phyloP scores from a whole-genome alignment of 2,888 invertebrate genomes.

The Mylabris sibirica region DNA sequence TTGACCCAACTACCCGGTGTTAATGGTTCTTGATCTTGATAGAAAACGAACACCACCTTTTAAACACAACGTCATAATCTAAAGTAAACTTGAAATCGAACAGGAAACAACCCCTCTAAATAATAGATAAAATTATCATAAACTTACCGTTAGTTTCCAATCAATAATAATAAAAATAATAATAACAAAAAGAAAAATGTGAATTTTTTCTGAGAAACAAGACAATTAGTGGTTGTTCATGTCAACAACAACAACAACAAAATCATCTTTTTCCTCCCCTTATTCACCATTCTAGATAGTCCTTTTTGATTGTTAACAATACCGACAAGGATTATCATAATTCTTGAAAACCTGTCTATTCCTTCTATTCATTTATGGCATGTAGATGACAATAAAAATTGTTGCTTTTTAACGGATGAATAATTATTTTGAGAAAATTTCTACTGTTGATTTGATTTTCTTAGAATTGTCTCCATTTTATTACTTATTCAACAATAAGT shows the following conservation, averaged over 20 bases:
- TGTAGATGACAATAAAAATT: constrained; percentile 10
- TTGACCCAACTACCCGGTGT: constrained; percentile 56
- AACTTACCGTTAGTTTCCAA: not conserved
- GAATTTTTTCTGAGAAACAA: constrained; percentile 9
- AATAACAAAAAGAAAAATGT: not conserved
- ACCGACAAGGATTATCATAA: constrained; percentile 9
- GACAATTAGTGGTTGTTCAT: not conserved
- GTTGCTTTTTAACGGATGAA: not conserved
- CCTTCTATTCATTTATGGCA: not conserved
- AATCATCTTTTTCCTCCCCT: not conserved
- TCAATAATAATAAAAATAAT: not conserved
- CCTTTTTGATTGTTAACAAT: not conserved
- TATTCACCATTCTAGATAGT: not conserved
- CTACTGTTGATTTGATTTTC: not conserved
- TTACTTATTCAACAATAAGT: too few relatives aligned
- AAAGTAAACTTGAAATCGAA: not conserved
- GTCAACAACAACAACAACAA: not conserved
- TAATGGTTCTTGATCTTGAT: constrained; percentile 56
- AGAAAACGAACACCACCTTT: not conserved
- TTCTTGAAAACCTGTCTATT: not conserved
- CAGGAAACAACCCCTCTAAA: constrained; percentile 6
- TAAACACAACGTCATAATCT: constrained; percentile 10
- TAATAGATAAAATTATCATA: not conserved
- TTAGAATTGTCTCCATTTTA: too few relatives aligned
- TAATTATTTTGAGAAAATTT: constrained; percentile 3